These are phyloP conservation scores for Leuciscus idus DNA, from an alignment of 2,113 vertebrate genomes.

Conservation along the genomic window DNA sequence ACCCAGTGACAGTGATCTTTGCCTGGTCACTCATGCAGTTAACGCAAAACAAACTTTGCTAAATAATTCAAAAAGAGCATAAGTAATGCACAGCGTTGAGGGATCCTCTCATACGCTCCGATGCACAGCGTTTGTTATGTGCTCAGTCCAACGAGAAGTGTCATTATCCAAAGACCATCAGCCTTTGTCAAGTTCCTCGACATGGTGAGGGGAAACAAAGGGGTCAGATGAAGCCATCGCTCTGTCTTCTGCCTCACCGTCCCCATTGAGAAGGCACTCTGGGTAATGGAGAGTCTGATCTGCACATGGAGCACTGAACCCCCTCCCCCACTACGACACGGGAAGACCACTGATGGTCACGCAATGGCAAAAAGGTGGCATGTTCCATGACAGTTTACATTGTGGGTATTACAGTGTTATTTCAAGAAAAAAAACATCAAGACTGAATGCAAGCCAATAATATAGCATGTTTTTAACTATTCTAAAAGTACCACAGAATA, in stretches of 20 bases:
- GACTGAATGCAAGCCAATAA: not conserved
- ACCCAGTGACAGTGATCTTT: conserved; percentile 51
- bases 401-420: not conserved
- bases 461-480: not conserved
- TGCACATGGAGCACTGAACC: conserved; percentile 45
- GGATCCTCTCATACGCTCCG: conserved; percentile 24
- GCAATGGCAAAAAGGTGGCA: conserved; percentile 28
- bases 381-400: not conserved
- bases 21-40: conserved; percentile 53
- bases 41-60: conserved; percentile 64
- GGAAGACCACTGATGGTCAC: conserved; percentile 36
- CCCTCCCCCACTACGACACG: conserved; percentile 30
- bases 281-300: conserved; percentile 50
- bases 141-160: conserved; percentile 4
- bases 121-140: conserved; percentile 31
- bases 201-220: conserved; percentile 45
- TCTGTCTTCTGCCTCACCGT: conserved; percentile 36
- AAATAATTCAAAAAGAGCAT: conserved; percentile 65
- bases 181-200: conserved; percentile 41
- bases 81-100: conserved; percentile 52
- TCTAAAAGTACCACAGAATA: not conserved
- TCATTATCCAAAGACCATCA: conserved; percentile 42
- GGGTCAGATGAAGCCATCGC: conserved; percentile 51
- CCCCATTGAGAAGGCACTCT: conserved; percentile 44
- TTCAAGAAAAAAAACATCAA: not conserved